Evolutionary conservation across 2,888 invertebrate species (phyloP).

Genomic region (Salpingus planirostris): DNA sequence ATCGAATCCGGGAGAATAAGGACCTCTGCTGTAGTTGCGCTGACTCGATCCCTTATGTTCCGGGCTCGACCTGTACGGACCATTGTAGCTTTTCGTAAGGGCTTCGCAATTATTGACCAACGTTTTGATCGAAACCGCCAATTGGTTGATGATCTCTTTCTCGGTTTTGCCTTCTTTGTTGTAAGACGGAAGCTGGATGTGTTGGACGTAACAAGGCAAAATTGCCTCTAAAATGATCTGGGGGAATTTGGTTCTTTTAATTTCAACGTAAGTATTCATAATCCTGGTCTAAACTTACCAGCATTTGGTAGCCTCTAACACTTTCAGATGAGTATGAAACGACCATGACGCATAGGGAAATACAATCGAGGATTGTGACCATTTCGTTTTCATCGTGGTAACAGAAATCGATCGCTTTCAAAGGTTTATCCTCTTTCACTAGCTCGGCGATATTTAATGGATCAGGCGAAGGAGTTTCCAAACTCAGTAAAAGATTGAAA

Average conservation of each 20-base stretch:
- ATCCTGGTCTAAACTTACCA: too few species aligned
- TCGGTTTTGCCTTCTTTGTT: slow-evolving; percentile 90
- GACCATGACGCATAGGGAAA: slow-evolving; percentile 98
- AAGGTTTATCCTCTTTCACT: slow-evolving; percentile 83
- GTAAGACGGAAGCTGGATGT: slow-evolving; percentile 82
- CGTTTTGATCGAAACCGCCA: slow-evolving; percentile 91
- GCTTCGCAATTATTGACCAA: slow-evolving; percentile 95
- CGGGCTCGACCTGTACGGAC: slow-evolving; percentile 85
- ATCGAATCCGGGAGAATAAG: slow-evolving; percentile 75
- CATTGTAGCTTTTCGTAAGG: slow-evolving; percentile 89
- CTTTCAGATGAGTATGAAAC: slow-evolving; percentile 97
- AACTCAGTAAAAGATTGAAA: slow-evolving; percentile 81
- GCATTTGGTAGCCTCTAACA: slow-evolving; percentile 82
- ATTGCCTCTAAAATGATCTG: slow-evolving; percentile 95
- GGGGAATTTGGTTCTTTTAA: slow-evolving; percentile 16
- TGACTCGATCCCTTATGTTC: slow-evolving; percentile 90
- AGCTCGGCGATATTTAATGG: slow-evolving; percentile 87
- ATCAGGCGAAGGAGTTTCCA: slow-evolving; percentile 92
- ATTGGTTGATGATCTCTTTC: slow-evolving; percentile 82
- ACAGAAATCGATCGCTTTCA: slow-evolving; percentile 95
- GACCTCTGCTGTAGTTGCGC: slow-evolving; percentile 65
- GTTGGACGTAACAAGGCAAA: slow-evolving; percentile 88
- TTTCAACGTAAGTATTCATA: slow-evolving; percentile 1
- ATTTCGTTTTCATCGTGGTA: slow-evolving; percentile 97
- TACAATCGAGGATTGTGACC: slow-evolving; percentile 92